Base-by-base conservation (phyloP, 92 coral and sea anemone species). In the Parazoanthus atlanticus region DNA sequence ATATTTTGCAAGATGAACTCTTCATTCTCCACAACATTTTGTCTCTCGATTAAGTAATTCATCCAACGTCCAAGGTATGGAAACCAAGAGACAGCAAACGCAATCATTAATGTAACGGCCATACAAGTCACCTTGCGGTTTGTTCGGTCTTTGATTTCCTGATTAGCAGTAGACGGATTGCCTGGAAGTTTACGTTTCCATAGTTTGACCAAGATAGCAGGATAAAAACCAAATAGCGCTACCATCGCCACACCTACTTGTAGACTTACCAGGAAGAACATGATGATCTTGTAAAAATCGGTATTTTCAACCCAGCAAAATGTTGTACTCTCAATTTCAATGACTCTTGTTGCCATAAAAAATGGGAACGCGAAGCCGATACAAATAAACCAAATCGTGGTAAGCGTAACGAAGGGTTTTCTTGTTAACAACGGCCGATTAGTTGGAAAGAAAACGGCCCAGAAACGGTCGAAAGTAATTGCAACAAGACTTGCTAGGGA, bases 71-170 rank as follows among this genome's bases (percentile, higher is more conserved):
- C 28, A 26, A 77, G 47, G 29, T 36, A n/a, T 78, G 82, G 82
- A 26, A 78, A n/a, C 64, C 82, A 78, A 12, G 65, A 43, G 28
- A 26, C 82, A 1, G 19, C 36, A n/a, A 78, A 78, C 6, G 33
- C 82, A n/a, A 54, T 8, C 66, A 78, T 78, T 30, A 78, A 8
- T 25, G 34, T 29, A 2, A 46, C 1, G 13, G 33, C 65, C 66
- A 78, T 78, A 29, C 23, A 78, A 78, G 82, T 78, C 36, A 78
- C 82, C 34, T 54, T 43, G 19, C 82, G 82, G 17, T 78, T 78
- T 21, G 56, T 78, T 78, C 66, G 16, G 15, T 78, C 65, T 47
- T 38, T 52, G 83, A 49, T 49, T 6, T 79, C 83, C 38, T 49
- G 40, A 38, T 79, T 79, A 3, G 65, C 69, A 26, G 65, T 46